Percentiles rank a stretch among this genome's conserved stretches.
Evolutionary conservation across 2,113 vertebrate species (phyloP).

Genomic region (Platysternon megacephalum): DNA sequence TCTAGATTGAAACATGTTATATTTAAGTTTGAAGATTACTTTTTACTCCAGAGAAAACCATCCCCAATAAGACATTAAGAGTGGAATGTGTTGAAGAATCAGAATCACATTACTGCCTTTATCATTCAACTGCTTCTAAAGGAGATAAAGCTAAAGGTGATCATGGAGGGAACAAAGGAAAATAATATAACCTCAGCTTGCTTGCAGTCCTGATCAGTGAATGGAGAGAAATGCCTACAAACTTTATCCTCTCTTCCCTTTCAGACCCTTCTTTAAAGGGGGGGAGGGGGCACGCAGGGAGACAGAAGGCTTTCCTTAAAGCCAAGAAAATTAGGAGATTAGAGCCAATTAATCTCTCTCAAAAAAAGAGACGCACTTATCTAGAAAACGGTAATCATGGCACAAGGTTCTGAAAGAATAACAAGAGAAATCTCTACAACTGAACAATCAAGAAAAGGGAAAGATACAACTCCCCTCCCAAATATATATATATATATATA

Average conservation of each 20-base stretch:
- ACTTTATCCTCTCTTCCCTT: not conserved
- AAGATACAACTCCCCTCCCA: no score
- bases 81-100: not conserved
- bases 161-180: not conserved
- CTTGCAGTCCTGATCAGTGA: not conserved
- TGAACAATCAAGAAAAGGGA: no score
- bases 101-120: not conserved
- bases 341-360: not conserved
- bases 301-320: not conserved
- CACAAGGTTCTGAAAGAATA: no score
- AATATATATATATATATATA: no score
- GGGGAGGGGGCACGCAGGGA: not conserved
- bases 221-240: not conserved
- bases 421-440: no score
- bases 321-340: not conserved
- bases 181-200: fast-evolving
- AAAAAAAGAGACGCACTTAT: no score
- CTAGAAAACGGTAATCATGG: no score
- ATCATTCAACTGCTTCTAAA: fast-evolving
- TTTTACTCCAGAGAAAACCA: not conserved
- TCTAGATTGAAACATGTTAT: no score
- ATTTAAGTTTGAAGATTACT: not conserved
- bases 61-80: not conserved
- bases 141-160: not conserved
- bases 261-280: not conserved